Evolutionary conservation across 2,797 vertebrate species (phyloP).

Genomic region (Poeciliopsis gracilis): DNA sequence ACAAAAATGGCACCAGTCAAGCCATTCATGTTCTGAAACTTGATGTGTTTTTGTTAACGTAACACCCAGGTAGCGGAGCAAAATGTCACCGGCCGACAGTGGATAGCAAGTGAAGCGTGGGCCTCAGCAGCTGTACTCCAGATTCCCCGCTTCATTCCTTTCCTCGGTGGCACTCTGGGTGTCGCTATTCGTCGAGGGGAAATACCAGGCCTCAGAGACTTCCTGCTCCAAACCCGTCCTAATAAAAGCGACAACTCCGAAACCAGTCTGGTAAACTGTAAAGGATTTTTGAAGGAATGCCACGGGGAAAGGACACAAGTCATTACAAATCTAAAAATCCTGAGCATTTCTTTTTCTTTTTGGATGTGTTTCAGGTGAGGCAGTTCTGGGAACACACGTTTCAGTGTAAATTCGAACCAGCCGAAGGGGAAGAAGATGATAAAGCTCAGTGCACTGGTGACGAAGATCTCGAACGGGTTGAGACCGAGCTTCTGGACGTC

Average conservation of each 20-base stretch:
- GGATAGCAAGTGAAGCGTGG: conserved; percentile 69
- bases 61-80: conserved; percentile 56
- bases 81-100: conserved; percentile 64
- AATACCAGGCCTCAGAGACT: conserved; percentile 70
- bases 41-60: neutral
- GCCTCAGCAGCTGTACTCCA: conserved; percentile 50
- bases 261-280: conserved; percentile 47
- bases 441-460: conserved; percentile 57
- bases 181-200: conserved; percentile 75
- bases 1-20: neutral
- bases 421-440: conserved; percentile 20
- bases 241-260: conserved; percentile 15
- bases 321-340: neutral
- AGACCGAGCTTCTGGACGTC: conserved; percentile 66
- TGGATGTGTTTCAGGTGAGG: conserved; percentile 44
- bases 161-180: conserved; percentile 57
- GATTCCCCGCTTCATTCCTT: conserved; percentile 48
- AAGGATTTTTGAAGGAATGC: neutral
- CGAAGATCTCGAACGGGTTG: conserved; percentile 47
- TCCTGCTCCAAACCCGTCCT: conserved; percentile 49
- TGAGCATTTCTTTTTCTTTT: neutral
- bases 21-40: neutral
- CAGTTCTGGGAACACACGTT: conserved; percentile 72
- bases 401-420: conserved; percentile 55
- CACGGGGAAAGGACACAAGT: neutral